phyloP scores from a whole-genome alignment of 2,888 invertebrate species.

The Scelioninae gen. 1 region DNA sequence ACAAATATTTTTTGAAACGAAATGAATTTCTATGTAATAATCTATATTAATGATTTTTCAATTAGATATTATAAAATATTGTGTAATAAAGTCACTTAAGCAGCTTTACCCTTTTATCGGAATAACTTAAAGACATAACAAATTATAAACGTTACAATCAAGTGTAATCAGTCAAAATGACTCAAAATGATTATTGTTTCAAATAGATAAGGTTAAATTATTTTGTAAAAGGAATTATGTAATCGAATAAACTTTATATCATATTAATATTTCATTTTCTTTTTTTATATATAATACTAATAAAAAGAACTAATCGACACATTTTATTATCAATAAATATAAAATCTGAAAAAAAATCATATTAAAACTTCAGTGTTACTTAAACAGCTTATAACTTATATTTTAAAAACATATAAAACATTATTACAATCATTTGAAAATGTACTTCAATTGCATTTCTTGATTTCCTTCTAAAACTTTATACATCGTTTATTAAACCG shows the following conservation, averaged over 20 bases:
- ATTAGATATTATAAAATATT: too few species aligned
- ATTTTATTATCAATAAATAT: too few species aligned
- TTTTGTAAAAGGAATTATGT: neutral
- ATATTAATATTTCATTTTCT: neutral
- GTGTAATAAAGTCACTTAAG: too few species aligned
- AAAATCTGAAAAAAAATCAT: neutral
- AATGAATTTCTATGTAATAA: too few species aligned
- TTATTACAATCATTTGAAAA: too few species aligned
- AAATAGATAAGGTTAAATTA: neutral
- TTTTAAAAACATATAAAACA: too few species aligned
- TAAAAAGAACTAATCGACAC: neutral
- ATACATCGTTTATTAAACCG: constrained; percentile 21
- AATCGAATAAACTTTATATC: neutral
- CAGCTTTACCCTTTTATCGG: neutral
- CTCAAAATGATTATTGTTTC: neutral
- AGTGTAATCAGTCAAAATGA: neutral
- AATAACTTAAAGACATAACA: too few species aligned
- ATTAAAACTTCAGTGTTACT: too few species aligned
- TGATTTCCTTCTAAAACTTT: constrained; percentile 6
- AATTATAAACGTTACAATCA: constrained; percentile 1
- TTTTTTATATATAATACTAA: neutral
- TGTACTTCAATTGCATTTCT: neutral
- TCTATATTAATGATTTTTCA: too few species aligned
- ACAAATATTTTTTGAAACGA: too few species aligned
- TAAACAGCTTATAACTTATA: too few species aligned